A percentile compares a stretch with the other conserved stretches of the same genome.
Conservation (phyloP, 2,797 vertebrate genomes). For the Nothura maculosa region DNA sequence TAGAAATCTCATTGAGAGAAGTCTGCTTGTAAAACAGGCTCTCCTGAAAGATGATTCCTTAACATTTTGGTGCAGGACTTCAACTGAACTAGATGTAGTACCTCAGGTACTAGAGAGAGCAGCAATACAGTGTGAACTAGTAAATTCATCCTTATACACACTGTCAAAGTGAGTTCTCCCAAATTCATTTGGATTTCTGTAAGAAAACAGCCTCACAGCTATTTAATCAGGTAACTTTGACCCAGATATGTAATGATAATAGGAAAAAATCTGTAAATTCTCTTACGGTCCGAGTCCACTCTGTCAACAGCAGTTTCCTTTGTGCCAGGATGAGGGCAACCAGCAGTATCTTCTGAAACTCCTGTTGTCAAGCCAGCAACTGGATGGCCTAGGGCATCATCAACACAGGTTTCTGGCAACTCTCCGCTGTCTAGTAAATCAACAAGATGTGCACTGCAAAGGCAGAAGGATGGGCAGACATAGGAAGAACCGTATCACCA, state of each 20-base stretch:
- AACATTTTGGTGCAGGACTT: not conserved
- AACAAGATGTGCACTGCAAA: conserved; percentile 83
- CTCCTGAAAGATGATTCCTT: not conserved
- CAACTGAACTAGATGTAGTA: not conserved
- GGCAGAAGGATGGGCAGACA: conserved; percentile 60
- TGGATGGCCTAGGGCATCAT: conserved; percentile 78
- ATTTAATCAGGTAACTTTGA: not conserved
- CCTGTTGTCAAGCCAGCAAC: conserved; percentile 65
- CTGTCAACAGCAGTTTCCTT: conserved; percentile 65
- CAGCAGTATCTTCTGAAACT: conserved; percentile 75
- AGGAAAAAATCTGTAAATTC: not conserved
- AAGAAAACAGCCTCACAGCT: not conserved
- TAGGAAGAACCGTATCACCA: not conserved
- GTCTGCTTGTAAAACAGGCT: not conserved
- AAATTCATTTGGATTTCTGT: not conserved
- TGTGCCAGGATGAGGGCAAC: conserved; percentile 37
- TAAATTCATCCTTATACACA: not conserved
- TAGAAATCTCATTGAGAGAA: not conserved
- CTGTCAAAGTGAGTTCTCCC: not conserved
- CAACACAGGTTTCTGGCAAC: conserved; percentile 87
- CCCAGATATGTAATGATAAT: accelerated
- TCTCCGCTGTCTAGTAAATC: conserved; percentile 81
- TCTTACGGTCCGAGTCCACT: conserved; percentile 62
- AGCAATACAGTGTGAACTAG: not conserved
- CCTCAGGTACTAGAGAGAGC: not conserved